Evolutionary conservation across 2,888 invertebrate species (phyloP), one percentile per base, ranked within the genome.

Genomic region (Parnassius apollo): DNA sequence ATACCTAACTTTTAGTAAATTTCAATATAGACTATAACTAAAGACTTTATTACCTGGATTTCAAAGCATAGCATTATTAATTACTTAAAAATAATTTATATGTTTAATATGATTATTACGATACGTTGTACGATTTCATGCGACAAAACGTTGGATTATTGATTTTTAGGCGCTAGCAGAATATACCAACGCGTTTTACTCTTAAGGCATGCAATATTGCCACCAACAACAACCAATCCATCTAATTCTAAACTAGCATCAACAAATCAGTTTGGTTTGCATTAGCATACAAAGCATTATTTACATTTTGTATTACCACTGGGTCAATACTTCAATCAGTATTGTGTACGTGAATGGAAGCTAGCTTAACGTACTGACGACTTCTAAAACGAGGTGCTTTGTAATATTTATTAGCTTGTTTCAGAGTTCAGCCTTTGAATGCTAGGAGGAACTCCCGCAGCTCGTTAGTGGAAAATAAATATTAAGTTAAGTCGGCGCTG

Each of bases 251-350:
- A 35, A 35, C 35, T 25, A 1, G 12, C 22, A 51, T 51, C 25
- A 52, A 25, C 22, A 51, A 25, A 25, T 51, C 51, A 12, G 51
- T 58, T 44, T 49, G 49, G 49, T n/a, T 49, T 49, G n/a, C 25
- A 61, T 61, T 61, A 61, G 50, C 61, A 61, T 61, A 61, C 61
- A 61, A 61, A 49, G 13, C 49, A 49, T 18, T 49, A n/a, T 61
- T 61, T 44, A 35, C 56, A 13, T n/a, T n/a, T 46, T 12, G 25
- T 55, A 50, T 61, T 61, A 51, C 25, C 50, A 56, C 50, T 42
- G 13, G n/a, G 50, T 56, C 50, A 50, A 56, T 45, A 44, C 18
- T 9, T 61, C 61, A 50, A 55, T 54, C 48, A 57, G 50, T 42
- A 54, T 46, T 45, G 13, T 55, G 48, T 53, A 22, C 13, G 49